Evolutionary conservation across 2,797 vertebrate genomes (phyloP).

Genomic region (Dallia pectoralis): DNA sequence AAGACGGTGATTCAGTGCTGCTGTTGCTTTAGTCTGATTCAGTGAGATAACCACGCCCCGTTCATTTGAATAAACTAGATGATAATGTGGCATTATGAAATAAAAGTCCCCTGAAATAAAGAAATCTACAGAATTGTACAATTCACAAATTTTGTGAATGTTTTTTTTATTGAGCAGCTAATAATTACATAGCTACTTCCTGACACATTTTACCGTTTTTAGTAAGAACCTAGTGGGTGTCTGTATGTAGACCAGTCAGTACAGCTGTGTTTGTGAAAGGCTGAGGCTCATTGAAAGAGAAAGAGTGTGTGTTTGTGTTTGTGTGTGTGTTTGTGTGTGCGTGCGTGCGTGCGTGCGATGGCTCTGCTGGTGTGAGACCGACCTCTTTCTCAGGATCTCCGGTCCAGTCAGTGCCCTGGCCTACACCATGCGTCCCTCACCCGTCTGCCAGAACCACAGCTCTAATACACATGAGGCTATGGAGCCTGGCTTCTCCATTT

Average conservation of each 20-base stretch:
- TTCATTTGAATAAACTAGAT: too few species aligned
- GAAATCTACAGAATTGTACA: too few species aligned
- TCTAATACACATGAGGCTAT: constrained; percentile 9
- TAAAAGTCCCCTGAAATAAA: too few species aligned
- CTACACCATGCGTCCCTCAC: not conserved
- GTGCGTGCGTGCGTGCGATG: not conserved
- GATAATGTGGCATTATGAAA: too few species aligned
- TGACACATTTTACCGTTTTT: too few species aligned
- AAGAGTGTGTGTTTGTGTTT: not conserved
- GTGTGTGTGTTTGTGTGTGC: constrained; percentile 1
- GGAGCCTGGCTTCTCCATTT: constrained; percentile 9
- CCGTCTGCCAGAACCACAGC: not conserved
- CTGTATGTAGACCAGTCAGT: not conserved
- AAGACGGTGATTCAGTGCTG: too few species aligned
- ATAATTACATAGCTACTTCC: too few species aligned
- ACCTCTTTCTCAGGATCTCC: constrained; percentile 30
- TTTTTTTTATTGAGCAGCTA: too few species aligned
- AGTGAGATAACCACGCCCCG: too few species aligned
- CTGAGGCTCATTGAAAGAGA: constrained; percentile 11
- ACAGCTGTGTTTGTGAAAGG: not conserved
- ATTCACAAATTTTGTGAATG: too few species aligned
- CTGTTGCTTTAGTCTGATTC: too few species aligned
- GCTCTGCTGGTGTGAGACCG: constrained; percentile 25
- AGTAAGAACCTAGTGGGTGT: too few species aligned
- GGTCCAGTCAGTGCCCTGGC: constrained; percentile 15